These are phyloP conservation scores for Ceratosolen solmsi DNA, from an alignment of 1,140 invertebrate genomes.

Conservation along the genomic window DNA sequence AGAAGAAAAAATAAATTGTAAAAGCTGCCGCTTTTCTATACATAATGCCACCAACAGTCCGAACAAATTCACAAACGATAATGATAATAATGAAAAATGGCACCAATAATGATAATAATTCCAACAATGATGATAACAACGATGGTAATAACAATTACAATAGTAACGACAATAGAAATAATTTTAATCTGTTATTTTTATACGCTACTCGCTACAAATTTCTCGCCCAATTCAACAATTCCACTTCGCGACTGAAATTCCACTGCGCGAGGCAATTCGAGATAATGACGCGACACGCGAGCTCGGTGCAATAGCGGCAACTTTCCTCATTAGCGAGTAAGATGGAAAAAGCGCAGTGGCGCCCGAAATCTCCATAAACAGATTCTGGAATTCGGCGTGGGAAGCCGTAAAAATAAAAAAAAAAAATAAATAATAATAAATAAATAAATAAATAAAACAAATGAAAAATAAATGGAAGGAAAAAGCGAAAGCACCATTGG, in stretches of 20 bases:
- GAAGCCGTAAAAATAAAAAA: not conserved
- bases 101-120: not conserved
- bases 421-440: too few relatives aligned
- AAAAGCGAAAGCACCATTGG: too few relatives aligned
- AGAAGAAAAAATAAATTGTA: too few relatives aligned
- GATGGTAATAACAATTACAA: too few relatives aligned
- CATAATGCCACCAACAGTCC: too few relatives aligned
- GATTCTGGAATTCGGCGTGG: not conserved
- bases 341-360: not conserved
- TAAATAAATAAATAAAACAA: too few relatives aligned
- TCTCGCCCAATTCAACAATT: not conserved
- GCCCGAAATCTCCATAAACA: not conserved
- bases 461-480: too few relatives aligned
- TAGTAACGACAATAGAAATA: not conserved
- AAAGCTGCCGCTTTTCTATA: too few relatives aligned
- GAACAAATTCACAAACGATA: too few relatives aligned
- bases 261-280: not conserved
- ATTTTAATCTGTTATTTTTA: not conserved
- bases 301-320: not conserved
- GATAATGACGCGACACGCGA: not conserved
- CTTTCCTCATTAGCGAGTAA: conserved; percentile 7
- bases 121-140: too few relatives aligned
- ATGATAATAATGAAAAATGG: not conserved
- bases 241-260: not conserved
- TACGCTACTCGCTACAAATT: not conserved